These are phyloP conservation scores for Timandra comae DNA, from an alignment of 2,888 invertebrate species.

Conservation along the genomic window DNA sequence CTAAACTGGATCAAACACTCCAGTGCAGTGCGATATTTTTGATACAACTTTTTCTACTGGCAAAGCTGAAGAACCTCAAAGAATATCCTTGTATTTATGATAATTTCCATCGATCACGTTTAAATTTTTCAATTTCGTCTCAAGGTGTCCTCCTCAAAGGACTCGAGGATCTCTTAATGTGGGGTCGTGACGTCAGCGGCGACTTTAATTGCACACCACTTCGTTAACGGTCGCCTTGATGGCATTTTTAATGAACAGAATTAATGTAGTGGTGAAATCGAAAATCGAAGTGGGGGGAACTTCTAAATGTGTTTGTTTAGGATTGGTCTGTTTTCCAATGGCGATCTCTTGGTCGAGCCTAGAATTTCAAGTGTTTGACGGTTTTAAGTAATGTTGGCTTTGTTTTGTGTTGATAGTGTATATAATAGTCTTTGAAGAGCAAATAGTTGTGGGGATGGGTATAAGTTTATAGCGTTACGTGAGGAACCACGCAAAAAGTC, in stretches of 20 bases:
- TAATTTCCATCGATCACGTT: conserved; percentile 45
- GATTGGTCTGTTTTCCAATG: conserved; percentile 42
- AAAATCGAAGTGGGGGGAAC: conserved; percentile 64
- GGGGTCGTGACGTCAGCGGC: conserved; percentile 66
- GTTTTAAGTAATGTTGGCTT: no score
- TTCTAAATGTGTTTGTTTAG: conserved; percentile 63
- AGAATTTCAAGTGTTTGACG: conserved; percentile 25
- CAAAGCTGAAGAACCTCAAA: no score
- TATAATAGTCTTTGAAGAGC: no score
- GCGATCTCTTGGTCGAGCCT: conserved; percentile 6
- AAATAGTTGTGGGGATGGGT: no score
- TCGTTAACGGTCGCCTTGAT: conserved; percentile 73
- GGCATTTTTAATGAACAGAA: conserved; percentile 77
- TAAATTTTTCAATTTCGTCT: conserved; percentile 65
- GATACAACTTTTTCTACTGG: no score
- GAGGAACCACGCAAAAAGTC: no score
- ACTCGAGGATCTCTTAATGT: conserved; percentile 49
- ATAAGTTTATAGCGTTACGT: no score
- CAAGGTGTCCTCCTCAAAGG: conserved; percentile 57
- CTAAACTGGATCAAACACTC: no score
- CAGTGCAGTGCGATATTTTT: no score
- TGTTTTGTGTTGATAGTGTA: no score
- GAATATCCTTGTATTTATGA: conserved; percentile 1
- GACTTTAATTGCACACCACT: conserved; percentile 75
- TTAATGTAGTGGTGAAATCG: conserved; percentile 76